Conservation (phyloP, 2,888 invertebrate species). For the Melikaiella ostensackeni region DNA sequence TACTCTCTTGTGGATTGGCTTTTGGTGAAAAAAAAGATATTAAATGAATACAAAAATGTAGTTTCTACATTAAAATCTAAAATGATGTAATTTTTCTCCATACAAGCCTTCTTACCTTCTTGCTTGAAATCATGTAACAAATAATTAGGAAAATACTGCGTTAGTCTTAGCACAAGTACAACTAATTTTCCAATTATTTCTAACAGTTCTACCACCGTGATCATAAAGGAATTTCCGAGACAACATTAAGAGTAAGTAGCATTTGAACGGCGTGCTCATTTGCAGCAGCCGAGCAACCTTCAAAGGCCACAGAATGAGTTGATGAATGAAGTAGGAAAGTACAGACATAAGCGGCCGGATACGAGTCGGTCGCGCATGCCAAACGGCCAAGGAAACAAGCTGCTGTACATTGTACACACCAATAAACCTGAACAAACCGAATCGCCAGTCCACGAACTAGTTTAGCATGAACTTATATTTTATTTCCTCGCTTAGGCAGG, state of each 20-base stretch:
- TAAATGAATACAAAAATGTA: too few relatives aligned
- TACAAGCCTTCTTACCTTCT: neutral
- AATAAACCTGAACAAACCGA: conserved; percentile 1
- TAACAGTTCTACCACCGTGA: conserved; percentile 1
- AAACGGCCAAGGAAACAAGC: neutral
- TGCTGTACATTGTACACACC: neutral
- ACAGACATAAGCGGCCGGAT: conserved; percentile 69
- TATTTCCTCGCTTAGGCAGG: neutral
- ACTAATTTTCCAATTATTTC: conserved; percentile 1
- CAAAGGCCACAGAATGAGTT: conserved; percentile 76
- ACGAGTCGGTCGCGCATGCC: neutral
- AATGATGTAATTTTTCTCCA: too few relatives aligned
- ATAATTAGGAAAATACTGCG: neutral
- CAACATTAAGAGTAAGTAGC: conserved; percentile 1
- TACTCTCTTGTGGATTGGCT: too few relatives aligned
- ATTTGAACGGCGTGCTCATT: conserved; percentile 56
- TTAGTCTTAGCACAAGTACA: neutral
- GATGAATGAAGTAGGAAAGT: conserved; percentile 75
- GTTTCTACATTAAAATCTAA: too few relatives aligned
- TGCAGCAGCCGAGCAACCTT: conserved; percentile 70
- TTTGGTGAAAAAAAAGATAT: too few relatives aligned
- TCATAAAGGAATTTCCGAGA: conserved; percentile 1
- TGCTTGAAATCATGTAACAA: neutral
- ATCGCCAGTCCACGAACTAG: conserved; percentile 47
- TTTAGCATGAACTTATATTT: conserved; percentile 43